phyloP scores from a whole-genome alignment of 2,113 vertebrate genomes.

The Saiga tatarica region DNA sequence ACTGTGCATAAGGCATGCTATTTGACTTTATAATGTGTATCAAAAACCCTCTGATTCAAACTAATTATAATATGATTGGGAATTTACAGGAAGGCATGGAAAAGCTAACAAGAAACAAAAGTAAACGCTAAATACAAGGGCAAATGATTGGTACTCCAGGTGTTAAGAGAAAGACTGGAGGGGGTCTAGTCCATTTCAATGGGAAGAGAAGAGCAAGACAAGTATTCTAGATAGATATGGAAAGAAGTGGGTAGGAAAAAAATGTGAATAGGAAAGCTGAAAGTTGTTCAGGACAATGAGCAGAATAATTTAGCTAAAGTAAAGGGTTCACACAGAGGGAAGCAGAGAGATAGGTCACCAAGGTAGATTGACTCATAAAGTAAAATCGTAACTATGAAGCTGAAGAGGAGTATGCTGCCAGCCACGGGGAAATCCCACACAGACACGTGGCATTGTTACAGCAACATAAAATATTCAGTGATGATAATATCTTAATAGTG shows the following conservation, averaged over 20 bases:
- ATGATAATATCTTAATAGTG: background rate
- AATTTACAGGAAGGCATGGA: background rate
- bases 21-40: background rate
- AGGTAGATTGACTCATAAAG: background rate
- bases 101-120: background rate
- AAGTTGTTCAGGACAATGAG: background rate
- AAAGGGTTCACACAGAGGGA: background rate
- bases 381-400: background rate
- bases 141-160: background rate
- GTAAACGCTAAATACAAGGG: background rate
- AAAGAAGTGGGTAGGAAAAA: background rate
- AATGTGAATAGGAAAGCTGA: background rate
- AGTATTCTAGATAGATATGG: background rate
- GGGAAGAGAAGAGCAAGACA: background rate
- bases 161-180: background rate
- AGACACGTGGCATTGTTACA: background rate
- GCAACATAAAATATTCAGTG: background rate
- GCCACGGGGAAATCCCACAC: background rate
- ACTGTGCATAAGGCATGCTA: background rate
- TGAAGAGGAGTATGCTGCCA: background rate
- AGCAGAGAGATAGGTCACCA: background rate
- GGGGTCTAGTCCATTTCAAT: background rate
- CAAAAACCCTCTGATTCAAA: background rate
- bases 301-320: background rate
- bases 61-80: background rate